phyloP scores from a whole-genome alignment of 2,888 invertebrate species.

The Ornithoptera alexandrae region DNA sequence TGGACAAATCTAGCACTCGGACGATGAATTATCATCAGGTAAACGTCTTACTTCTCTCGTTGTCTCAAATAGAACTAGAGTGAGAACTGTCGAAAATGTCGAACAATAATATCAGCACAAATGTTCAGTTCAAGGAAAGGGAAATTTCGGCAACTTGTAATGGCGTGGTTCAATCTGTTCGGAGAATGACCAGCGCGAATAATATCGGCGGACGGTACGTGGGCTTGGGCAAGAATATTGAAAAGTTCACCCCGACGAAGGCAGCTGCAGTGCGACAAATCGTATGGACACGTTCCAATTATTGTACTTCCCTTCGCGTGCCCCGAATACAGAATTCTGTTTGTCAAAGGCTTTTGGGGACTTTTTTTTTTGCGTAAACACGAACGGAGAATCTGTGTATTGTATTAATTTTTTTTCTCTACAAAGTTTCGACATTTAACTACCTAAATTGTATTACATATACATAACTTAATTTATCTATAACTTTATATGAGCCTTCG shows the following conservation, averaged over 20 bases:
- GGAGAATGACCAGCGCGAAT: conserved; percentile 35
- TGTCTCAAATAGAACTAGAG: too few relatives aligned
- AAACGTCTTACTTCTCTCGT: too few relatives aligned
- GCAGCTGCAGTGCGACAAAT: conserved; percentile 72
- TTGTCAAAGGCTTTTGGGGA: conserved; percentile 25
- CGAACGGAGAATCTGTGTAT: conserved; percentile 3
- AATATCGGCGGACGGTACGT: conserved; percentile 35
- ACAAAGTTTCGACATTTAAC: not conserved
- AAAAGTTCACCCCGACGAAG: conserved; percentile 51
- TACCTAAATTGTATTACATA: not conserved
- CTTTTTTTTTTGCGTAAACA: conserved; percentile 9
- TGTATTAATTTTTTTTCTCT: not conserved
- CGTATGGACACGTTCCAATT: conserved; percentile 67
- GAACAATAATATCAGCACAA: not conserved
- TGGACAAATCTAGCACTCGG: too few relatives aligned
- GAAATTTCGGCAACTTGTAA: not conserved
- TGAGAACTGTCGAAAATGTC: too few relatives aligned
- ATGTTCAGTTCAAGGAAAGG: not conserved
- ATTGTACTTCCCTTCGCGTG: conserved; percentile 59
- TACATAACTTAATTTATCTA: not conserved
- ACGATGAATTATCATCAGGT: too few relatives aligned
- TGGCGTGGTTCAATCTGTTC: conserved; percentile 6
- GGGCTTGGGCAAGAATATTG: conserved; percentile 51
- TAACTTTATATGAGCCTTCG: too few relatives aligned
- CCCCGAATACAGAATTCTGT: conserved; percentile 48